A percentile compares a stretch with the other conserved stretches of the same genome.
Evolutionary conservation across 1,140 invertebrate genomes (phyloP).

Genomic region (Cheumatopsyche charites): DNA sequence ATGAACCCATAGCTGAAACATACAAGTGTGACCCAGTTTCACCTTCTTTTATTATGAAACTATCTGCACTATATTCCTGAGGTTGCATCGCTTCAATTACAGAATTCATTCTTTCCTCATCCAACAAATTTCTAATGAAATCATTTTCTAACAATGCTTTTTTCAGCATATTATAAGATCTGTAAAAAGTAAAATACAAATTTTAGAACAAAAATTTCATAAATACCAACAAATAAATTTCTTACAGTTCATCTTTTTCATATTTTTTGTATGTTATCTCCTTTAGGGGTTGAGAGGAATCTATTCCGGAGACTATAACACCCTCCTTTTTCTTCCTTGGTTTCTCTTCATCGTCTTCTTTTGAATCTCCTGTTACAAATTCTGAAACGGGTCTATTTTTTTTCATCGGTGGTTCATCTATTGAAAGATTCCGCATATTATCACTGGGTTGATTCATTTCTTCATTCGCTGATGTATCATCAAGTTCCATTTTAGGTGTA

Average conservation of each 20-base stretch:
- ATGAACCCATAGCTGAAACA: conserved; percentile 82
- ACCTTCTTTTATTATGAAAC: conserved; percentile 87
- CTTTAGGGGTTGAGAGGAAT: conserved; percentile 16
- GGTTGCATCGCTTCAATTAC: conserved; percentile 93
- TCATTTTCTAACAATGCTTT: conserved; percentile 82
- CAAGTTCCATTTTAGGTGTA: background rate
- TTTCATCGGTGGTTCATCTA: conserved; percentile 14
- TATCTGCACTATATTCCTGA: conserved; percentile 74
- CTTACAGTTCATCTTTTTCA: conserved; percentile 57
- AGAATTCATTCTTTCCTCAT: conserved; percentile 78
- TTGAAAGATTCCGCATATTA: background rate
- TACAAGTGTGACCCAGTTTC: conserved; percentile 81
- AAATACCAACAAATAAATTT: background rate
- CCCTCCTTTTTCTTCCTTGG: conserved; percentile 18
- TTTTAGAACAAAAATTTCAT: conserved; percentile 5
- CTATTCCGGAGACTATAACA: conserved; percentile 21
- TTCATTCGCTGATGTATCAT: background rate
- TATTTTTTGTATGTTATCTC: conserved; percentile 41
- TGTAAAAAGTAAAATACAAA: conserved; percentile 48
- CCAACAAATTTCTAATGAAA: conserved; percentile 89
- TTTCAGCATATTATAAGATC: conserved; percentile 62
- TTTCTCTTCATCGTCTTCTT: background rate
- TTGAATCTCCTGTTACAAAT: background rate
- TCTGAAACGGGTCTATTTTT: conserved; percentile 6
- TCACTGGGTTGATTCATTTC: background rate